Percentiles rank a stretch among this genome's conserved stretches.
Conservation (phyloP, 2,797 vertebrate species). For the Sebastes taczanowskii region DNA sequence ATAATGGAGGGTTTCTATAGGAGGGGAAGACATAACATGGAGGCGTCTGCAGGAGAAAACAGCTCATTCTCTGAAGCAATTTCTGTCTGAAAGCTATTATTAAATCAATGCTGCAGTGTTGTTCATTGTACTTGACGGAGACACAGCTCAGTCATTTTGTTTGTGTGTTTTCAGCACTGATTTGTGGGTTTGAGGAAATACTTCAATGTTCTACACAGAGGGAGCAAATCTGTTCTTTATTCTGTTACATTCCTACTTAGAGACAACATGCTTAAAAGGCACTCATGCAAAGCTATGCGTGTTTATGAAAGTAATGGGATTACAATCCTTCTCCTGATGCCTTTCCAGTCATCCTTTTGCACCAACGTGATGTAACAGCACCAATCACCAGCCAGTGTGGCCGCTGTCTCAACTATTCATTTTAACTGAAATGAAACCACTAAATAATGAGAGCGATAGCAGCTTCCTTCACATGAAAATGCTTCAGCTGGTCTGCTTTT, state of each 20-base stretch:
- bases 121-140: neutral
- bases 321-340: neutral
- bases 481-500: neutral
- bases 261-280: neutral
- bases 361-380: neutral
- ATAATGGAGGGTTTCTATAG: neutral
- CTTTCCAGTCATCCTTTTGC: neutral
- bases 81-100: neutral
- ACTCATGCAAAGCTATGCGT: neutral
- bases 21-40: neutral
- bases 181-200: neutral
- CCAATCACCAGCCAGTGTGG: neutral
- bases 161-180: neutral
- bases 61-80: neutral
- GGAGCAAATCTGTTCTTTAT: conserved; percentile 1
- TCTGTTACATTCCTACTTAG: neutral
- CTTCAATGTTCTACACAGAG: neutral
- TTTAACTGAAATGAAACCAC: neutral
- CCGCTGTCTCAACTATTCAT: neutral
- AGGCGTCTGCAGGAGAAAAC: neutral
- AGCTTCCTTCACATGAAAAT: neutral
- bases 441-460: neutral
- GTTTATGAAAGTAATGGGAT: neutral
- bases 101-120: neutral
- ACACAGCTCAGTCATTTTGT: neutral